Percentiles rank a stretch among this genome's conserved stretches.
Evolutionary conservation across 2,888 invertebrate species (phyloP).

Genomic region (Macaria notata): DNA sequence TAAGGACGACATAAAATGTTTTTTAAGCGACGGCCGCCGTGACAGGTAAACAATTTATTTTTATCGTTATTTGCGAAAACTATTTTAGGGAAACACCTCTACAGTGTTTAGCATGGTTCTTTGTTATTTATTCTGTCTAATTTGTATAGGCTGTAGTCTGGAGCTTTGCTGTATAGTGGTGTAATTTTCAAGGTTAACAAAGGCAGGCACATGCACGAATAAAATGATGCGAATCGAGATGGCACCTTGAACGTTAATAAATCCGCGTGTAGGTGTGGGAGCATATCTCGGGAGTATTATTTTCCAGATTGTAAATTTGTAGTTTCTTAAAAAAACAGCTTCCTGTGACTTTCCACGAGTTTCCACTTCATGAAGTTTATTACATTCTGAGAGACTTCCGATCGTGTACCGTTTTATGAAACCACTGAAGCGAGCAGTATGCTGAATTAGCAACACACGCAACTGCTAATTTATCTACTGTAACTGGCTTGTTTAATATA

Average conservation of each 20-base stretch:
- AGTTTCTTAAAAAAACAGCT: background rate
- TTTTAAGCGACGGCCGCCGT: constrained; percentile 70
- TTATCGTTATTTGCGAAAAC: constrained; percentile 38
- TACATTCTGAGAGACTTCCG: constrained; percentile 25
- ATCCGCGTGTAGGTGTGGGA: constrained; percentile 50
- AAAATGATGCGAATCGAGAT: constrained; percentile 59
- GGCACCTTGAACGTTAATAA: constrained; percentile 58
- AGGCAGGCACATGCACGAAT: constrained; percentile 56
- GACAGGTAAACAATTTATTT: constrained; percentile 76
- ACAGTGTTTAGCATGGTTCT: constrained; percentile 3
- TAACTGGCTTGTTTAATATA: background rate
- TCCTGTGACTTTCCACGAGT: constrained; percentile 10
- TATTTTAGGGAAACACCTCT: constrained; percentile 10
- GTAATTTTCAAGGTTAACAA: constrained; percentile 71
- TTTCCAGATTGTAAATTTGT: constrained; percentile 4
- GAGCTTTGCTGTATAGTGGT: constrained; percentile 16
- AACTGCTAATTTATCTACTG: background rate
- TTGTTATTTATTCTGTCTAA: background rate
- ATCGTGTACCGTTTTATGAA: constrained; percentile 7
- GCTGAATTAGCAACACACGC: constrained; percentile 9
- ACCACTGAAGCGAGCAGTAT: constrained; percentile 11
- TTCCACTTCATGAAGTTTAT: constrained; percentile 3
- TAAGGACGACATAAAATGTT: constrained; percentile 77
- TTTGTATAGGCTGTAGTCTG: background rate
- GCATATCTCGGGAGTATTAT: constrained; percentile 30